Evolutionary conservation across 2,797 vertebrate species (phyloP).

Genomic region (Enteromius fasciolatus): DNA sequence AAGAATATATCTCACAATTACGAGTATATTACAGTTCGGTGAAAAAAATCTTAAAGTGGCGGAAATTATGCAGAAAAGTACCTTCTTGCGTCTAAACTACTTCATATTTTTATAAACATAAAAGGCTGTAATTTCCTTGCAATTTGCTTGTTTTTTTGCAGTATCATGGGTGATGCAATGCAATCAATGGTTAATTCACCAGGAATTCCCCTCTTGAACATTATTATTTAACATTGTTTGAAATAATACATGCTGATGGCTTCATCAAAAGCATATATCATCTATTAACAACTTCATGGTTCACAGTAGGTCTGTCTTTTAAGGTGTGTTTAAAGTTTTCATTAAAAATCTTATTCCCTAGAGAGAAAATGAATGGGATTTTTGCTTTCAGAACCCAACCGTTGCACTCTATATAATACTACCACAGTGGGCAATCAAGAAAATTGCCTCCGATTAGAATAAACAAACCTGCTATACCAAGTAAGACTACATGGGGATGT

Average conservation of each 20-base stretch:
- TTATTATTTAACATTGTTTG: neutral
- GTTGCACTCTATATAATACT: neutral
- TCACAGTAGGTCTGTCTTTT: neutral
- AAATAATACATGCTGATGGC: neutral
- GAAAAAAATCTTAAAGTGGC: too few relatives aligned
- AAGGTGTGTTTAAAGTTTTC: neutral
- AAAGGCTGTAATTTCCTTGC: neutral
- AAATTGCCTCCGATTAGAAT: slow-evolving; percentile 14
- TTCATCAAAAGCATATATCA: neutral
- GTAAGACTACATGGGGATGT: neutral
- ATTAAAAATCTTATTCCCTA: neutral
- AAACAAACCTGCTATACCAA: neutral
- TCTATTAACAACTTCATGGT: neutral
- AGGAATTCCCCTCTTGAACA: neutral
- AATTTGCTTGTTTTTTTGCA: neutral
- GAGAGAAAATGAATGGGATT: slow-evolving; percentile 2
- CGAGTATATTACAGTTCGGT: too few relatives aligned
- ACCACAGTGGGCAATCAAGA: neutral
- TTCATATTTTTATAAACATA: neutral
- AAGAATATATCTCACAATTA: too few relatives aligned
- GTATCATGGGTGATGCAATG: neutral
- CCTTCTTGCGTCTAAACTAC: neutral
- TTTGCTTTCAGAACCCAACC: neutral
- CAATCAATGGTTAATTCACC: neutral
- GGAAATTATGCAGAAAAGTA: too few relatives aligned